Percentiles rank a stretch among this genome's conserved stretches.
Conservation (phyloP, 2,888 invertebrate species). For the Philhelius pedissequus region DNA sequence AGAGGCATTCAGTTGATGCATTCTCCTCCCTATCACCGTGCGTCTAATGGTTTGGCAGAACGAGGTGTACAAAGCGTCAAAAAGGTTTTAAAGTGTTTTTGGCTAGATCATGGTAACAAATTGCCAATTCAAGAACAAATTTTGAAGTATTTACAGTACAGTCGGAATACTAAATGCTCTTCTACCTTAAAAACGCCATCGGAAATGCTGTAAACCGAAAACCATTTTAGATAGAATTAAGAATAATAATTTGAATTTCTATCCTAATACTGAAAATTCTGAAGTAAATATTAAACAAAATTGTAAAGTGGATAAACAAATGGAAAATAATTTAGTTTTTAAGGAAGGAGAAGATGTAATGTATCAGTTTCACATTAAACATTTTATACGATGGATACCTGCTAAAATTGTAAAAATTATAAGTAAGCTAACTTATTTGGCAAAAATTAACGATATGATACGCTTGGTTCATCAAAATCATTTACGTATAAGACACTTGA, state of each 20-base stretch:
- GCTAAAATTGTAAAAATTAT: conserved; percentile 18
- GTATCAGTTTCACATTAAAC: conserved; percentile 21
- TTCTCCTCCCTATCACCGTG: neutral
- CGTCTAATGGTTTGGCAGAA: conserved; percentile 27
- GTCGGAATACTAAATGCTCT: neutral
- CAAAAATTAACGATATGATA: neutral
- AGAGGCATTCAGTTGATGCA: neutral
- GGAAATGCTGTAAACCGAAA: conserved; percentile 12
- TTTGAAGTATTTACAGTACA: conserved; percentile 20
- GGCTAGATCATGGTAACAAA: neutral
- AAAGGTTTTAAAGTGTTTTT: conserved; percentile 47
- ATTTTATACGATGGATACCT: too few relatives aligned
- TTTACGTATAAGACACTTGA: neutral
- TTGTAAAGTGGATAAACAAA: neutral
- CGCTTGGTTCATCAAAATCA: neutral
- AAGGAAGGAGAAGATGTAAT: neutral
- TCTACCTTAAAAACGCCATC: neutral
- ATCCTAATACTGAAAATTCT: neutral
- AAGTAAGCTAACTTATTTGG: conserved; percentile 15
- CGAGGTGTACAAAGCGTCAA: conserved; percentile 66
- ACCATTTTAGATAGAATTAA: conserved; percentile 6
- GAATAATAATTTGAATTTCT: neutral
- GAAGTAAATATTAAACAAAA: neutral
- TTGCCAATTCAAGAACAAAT: conserved; percentile 19
- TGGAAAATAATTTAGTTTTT: neutral